Percentiles rank a stretch among this genome's conserved stretches.
Conservation (phyloP, 2,797 vertebrate species). For the Trachurus trachurus region DNA sequence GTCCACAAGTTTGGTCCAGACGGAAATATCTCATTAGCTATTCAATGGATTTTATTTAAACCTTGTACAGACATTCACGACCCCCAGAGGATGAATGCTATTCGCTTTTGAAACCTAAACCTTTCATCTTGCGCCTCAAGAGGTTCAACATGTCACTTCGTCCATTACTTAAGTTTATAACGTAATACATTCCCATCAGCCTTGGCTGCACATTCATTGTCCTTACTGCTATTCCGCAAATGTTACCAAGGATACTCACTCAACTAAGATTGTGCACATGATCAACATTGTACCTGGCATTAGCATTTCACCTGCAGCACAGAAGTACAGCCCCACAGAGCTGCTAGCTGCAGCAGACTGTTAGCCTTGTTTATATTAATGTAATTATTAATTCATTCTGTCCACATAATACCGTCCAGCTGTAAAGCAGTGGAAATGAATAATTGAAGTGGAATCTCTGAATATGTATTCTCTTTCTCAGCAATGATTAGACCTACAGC, state of each 20-base stretch:
- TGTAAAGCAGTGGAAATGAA: conserved; percentile 28
- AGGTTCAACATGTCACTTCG: not conserved
- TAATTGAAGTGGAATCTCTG: conserved; percentile 27
- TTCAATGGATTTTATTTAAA: not conserved
- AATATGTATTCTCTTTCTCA: conserved; percentile 14
- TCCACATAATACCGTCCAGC: conserved; percentile 11
- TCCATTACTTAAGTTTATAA: too few relatives aligned
- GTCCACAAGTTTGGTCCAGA: not conserved
- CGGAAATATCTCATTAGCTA: not conserved
- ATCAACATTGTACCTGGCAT: not conserved
- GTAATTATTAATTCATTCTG: conserved; percentile 31
- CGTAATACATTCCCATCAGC: too few relatives aligned
- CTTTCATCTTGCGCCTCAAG: not conserved
- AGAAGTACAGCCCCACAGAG: not conserved
- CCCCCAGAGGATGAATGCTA: too few relatives aligned
- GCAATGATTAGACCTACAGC: not conserved
- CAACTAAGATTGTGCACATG: too few relatives aligned
- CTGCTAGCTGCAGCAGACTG: not conserved
- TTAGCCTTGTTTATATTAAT: conserved; percentile 1
- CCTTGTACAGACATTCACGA: not conserved
- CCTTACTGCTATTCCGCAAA: too few relatives aligned
- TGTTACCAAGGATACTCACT: too few relatives aligned
- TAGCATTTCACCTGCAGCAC: conserved; percentile 3
- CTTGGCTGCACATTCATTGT: too few relatives aligned
- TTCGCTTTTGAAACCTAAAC: not conserved